phyloP scores from a whole-genome alignment of 2,888 invertebrate species.

The Rotaria magnacalcarata region DNA sequence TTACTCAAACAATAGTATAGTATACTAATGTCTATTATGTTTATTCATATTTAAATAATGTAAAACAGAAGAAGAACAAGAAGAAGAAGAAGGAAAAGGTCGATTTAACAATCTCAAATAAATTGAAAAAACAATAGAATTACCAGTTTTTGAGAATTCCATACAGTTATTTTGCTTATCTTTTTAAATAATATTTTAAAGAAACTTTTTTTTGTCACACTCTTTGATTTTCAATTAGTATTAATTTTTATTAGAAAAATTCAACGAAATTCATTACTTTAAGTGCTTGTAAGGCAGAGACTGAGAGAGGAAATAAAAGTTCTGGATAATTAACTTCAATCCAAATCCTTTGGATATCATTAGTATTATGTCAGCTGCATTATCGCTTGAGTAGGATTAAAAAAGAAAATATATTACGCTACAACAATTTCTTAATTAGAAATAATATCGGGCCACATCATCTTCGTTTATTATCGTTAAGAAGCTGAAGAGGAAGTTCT shows the following conservation, averaged over 20 bases:
- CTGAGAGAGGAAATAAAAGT: too few species aligned
- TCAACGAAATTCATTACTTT: too few species aligned
- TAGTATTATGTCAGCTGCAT: not conserved
- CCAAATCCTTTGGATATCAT: too few species aligned
- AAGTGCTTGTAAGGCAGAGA: too few species aligned
- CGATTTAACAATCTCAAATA: not conserved
- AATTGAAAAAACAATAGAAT: not conserved
- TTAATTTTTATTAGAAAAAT: too few species aligned
- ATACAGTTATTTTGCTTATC: too few species aligned
- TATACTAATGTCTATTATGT: not conserved
- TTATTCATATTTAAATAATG: not conserved
- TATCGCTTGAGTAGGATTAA: not conserved
- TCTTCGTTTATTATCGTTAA: not conserved
- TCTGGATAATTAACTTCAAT: too few species aligned
- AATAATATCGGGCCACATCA: not conserved
- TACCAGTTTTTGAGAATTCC: not conserved
- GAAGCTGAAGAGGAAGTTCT: not conserved
- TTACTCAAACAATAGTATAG: not conserved
- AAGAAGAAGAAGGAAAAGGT: not conserved
- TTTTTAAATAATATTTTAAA: too few species aligned
- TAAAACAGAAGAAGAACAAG: too few species aligned
- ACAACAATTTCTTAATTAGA: not conserved
- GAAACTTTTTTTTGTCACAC: too few species aligned
- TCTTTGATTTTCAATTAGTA: too few species aligned
- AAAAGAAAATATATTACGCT: not conserved